Percentiles rank a stretch among this genome's conserved stretches.
These are phyloP conservation scores for Aeoliscus strigatus DNA, from an alignment of 2,797 vertebrate species.

Conservation along the genomic window DNA sequence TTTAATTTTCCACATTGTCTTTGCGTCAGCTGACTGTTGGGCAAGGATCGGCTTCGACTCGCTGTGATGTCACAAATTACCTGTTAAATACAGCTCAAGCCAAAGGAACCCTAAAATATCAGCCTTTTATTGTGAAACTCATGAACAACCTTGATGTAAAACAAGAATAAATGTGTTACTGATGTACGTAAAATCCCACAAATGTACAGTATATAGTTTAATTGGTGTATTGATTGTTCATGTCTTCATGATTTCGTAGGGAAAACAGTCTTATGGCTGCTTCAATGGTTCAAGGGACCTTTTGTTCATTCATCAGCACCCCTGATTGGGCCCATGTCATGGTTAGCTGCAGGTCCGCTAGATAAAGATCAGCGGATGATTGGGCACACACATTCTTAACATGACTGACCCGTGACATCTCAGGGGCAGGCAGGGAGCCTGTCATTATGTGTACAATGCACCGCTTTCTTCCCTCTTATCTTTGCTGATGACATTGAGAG, in stretches of 20 bases:
- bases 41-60: too few relatives aligned
- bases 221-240: conserved; percentile 93
- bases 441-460: conserved; percentile 94
- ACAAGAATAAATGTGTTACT: not conserved
- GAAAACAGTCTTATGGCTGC: conserved; percentile 82
- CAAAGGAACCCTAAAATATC: too few relatives aligned
- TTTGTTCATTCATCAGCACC: conserved; percentile 97
- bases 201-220: conserved; percentile 53
- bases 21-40: too few relatives aligned
- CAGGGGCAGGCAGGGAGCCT: conserved; percentile 85
- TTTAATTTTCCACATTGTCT: too few relatives aligned
- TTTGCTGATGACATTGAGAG: conserved; percentile 94
- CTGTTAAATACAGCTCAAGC: too few relatives aligned
- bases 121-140: too few relatives aligned
- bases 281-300: conserved; percentile 84
- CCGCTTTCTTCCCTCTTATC: conserved; percentile 94
- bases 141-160: not conserved
- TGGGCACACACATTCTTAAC: conserved; percentile 99
- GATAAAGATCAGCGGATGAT: conserved; percentile 99
- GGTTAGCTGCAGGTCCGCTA: conserved; percentile 87
- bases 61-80: too few relatives aligned
- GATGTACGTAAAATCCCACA: conserved; percentile 8
- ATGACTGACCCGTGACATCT: conserved; percentile 99
- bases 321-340: conserved; percentile 89
- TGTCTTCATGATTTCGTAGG: conserved; percentile 94